Evolutionary conservation across 2,888 invertebrate species (phyloP).

Genomic region (Metallyticus violacea): DNA sequence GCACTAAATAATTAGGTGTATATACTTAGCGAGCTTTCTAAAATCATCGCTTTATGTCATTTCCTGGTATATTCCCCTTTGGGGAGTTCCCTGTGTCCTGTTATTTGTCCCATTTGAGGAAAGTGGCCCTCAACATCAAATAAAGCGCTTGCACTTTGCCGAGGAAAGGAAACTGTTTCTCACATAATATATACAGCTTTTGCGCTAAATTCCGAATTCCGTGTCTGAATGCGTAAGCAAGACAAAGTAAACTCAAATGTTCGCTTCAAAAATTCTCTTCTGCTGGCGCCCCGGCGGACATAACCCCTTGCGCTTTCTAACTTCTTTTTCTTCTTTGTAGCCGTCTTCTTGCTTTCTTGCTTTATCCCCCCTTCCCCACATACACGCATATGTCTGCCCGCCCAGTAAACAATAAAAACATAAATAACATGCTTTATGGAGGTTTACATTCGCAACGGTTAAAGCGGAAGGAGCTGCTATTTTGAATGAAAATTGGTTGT

Average conservation of each 20-base stretch:
- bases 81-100: too few relatives aligned
- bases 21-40: too few relatives aligned
- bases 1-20: too few relatives aligned
- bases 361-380: background rate
- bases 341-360: background rate
- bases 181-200: background rate
- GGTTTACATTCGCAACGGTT: background rate
- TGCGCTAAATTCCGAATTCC: background rate
- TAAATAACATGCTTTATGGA: background rate
- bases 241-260: background rate
- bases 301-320: background rate
- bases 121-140: background rate
- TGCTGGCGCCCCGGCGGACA: background rate
- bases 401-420: background rate
- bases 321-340: background rate
- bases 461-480: background rate
- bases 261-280: background rate
- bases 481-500: background rate
- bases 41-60: too few relatives aligned
- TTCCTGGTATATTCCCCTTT: too few relatives aligned
- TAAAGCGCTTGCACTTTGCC: background rate
- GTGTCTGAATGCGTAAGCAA: background rate
- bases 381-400: background rate
- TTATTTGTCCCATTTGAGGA: background rate
- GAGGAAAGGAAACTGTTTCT: background rate